Evolutionary conservation across 1,140 invertebrate genomes (phyloP).

Genomic region (Trichomalopsis sarcophagae): DNA sequence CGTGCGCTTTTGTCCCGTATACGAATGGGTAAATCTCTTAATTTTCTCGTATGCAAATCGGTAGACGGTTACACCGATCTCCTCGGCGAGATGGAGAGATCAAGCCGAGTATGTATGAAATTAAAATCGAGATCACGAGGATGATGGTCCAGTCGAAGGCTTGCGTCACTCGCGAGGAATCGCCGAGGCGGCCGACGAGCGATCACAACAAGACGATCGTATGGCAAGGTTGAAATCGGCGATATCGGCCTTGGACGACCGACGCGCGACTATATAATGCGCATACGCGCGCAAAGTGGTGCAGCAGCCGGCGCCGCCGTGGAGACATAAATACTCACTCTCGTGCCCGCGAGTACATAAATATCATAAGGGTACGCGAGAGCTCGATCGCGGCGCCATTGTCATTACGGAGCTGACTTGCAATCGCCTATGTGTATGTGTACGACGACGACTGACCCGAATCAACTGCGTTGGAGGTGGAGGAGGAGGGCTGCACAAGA

Average conservation of each 20-base stretch:
- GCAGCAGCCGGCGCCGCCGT: too few species aligned
- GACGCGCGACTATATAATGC: not conserved
- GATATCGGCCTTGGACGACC: not conserved
- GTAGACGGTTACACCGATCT: not conserved
- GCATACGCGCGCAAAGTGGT: too few species aligned
- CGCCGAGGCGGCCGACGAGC: too few species aligned
- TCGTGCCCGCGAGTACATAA: too few species aligned
- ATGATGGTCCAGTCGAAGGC: too few species aligned
- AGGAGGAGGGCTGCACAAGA: constrained; percentile 10
- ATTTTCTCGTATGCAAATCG: constrained; percentile 30
- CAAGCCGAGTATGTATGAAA: too few species aligned
- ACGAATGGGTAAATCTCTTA: constrained; percentile 19
- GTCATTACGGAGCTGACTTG: not conserved
- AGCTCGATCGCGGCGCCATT: not conserved
- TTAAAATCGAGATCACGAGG: too few species aligned
- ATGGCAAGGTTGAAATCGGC: constrained; percentile 12
- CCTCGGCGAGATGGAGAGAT: not conserved
- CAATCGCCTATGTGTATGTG: too few species aligned
- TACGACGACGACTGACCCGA: constrained; percentile 19
- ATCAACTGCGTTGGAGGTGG: constrained; percentile 1
- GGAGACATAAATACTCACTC: too few species aligned
- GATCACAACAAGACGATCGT: not conserved
- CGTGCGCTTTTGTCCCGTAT: not conserved
- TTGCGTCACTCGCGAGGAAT: too few species aligned
- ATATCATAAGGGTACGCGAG: too few species aligned